phyloP scores from a whole-genome alignment of 1,140 invertebrate species.

The Thalassaphorura encarpata region DNA sequence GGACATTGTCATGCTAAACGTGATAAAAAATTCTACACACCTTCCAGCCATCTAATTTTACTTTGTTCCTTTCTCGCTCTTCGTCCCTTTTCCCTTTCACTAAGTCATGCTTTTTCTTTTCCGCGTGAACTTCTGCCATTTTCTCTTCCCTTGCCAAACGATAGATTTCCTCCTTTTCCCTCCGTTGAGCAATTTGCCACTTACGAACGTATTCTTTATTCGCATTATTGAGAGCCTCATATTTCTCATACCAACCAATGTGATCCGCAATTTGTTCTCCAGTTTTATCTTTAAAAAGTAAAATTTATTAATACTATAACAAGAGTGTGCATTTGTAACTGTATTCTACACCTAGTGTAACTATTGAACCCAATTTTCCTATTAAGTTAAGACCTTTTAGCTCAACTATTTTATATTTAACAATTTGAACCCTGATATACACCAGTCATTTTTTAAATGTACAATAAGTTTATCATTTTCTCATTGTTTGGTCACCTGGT shows the following conservation, averaged over 20 bases:
- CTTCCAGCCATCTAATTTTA: constrained; percentile 16
- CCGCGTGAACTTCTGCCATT: constrained; percentile 7
- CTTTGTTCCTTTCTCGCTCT: constrained; percentile 12
- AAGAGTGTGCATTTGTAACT: neutral
- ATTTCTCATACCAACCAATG: constrained; percentile 19
- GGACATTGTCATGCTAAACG: too few species aligned
- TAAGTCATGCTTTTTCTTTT: constrained; percentile 12
- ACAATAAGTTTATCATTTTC: too few species aligned
- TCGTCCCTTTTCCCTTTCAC: constrained; percentile 8
- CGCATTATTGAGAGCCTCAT: constrained; percentile 9
- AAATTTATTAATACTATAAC: constrained; percentile 2
- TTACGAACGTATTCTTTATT: constrained; percentile 14
- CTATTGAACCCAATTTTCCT: too few species aligned
- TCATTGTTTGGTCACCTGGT: too few species aligned
- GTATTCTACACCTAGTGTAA: too few species aligned
- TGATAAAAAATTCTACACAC: too few species aligned
- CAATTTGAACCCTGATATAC: too few species aligned
- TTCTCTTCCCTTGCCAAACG: constrained; percentile 1
- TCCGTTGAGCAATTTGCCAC: constrained; percentile 15
- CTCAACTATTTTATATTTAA: too few species aligned
- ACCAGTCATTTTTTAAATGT: too few species aligned
- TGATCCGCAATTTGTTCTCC: constrained; percentile 20
- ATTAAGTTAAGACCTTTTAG: too few species aligned
- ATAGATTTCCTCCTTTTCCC: constrained; percentile 14
- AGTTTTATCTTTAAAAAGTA: constrained; percentile 11